These are phyloP conservation scores for Ondatra zibethicus DNA, from an alignment of 2,113 vertebrate species.

Conservation along the genomic window DNA sequence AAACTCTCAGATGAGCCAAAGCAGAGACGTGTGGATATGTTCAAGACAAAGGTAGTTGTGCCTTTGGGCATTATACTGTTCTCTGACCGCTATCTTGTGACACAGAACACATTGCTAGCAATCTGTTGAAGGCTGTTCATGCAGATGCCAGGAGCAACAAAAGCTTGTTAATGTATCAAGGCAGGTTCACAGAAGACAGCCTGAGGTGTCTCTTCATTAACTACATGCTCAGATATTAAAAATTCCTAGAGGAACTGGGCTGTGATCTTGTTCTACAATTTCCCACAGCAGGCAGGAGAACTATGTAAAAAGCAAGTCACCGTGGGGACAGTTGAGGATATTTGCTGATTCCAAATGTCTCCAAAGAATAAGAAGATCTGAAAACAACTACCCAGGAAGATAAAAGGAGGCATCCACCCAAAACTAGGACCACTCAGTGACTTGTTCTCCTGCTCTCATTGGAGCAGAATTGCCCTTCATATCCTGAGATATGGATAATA, in stretches of 20 bases:
- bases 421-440: background rate
- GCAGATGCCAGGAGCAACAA: background rate
- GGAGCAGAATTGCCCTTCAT: background rate
- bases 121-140: background rate
- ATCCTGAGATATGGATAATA: background rate
- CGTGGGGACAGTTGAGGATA: background rate
- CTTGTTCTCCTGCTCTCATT: background rate
- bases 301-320: background rate
- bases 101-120: rapidly evolving
- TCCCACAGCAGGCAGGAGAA: background rate
- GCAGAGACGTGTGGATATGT: no score
- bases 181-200: background rate
- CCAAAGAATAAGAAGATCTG: background rate
- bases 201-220: background rate
- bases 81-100: background rate
- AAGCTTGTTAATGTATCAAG: background rate
- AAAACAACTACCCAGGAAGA: background rate
- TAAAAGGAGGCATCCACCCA: background rate
- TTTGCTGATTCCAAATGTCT: background rate
- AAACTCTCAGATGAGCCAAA: background rate
- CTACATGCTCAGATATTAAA: background rate
- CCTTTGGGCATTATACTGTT: background rate
- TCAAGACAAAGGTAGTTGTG: background rate
- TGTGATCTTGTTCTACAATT: background rate
- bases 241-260: background rate